Percentiles rank a stretch among this genome's conserved stretches.
These are phyloP conservation scores for Lophotis ruficrista DNA, from an alignment of 2,113 vertebrate species.

Conservation along the genomic window DNA sequence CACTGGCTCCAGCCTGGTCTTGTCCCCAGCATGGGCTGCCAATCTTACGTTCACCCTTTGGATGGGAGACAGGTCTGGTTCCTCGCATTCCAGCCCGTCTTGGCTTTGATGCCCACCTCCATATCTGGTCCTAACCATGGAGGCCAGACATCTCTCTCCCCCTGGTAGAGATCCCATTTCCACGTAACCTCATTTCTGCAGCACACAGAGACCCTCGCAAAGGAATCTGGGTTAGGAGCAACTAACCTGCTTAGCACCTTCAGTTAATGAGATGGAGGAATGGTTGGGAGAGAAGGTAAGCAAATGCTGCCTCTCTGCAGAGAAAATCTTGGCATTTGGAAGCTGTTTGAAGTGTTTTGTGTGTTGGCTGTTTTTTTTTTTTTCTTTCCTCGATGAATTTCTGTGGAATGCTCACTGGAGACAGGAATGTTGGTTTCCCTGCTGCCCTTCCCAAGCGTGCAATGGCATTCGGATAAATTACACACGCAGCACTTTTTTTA, in stretches of 20 bases:
- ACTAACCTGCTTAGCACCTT: neutral
- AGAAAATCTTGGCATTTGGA: neutral
- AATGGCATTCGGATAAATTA: neutral
- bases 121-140: rapidly evolving
- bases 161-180: neutral
- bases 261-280: neutral
- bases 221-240: neutral
- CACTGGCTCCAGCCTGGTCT: neutral
- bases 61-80: neutral
- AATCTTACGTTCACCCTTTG: neutral
- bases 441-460: constrained; percentile 26
- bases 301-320: neutral
- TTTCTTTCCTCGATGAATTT: neutral
- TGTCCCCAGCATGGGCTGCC: neutral
- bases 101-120: neutral
- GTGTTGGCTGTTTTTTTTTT: neutral
- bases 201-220: neutral
- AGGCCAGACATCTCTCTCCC: neutral
- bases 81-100: neutral
- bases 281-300: neutral
- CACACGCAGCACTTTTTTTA: neutral
- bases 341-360: neutral
- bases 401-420: constrained; percentile 59
- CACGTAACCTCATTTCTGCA: neutral
- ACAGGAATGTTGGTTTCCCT: constrained; percentile 58